Evolutionary conservation across 53 echinoderm and acorn worm species (phyloP), one percentile per base, ranked within the genome.

Genomic region (Astropecten irregularis): DNA sequence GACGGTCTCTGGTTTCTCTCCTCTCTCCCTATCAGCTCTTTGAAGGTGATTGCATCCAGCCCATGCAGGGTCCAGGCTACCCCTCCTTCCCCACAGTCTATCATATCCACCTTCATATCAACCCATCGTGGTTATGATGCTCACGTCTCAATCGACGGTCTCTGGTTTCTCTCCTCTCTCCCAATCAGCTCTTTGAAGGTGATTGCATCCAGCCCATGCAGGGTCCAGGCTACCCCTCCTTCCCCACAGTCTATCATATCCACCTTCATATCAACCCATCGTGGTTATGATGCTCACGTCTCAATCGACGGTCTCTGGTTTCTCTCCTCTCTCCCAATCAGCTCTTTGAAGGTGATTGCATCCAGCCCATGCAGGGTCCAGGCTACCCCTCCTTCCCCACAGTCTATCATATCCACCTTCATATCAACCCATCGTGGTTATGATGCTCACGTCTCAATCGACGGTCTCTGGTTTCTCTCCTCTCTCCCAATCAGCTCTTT

Each of bases 161-260:
- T n/a, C 20, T 54, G 25, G 54, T 46, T 29, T 49, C 27, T 63
- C 62, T 51, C 22, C 4, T 23, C 15, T 46, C 63, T 9, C 53
- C 42, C 16, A n/a, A 35, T 23, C 76, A 89, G 86, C 90, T 94
- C 11, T 19, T 86, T 2, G 69, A 81, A 40, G 92, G 90, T 2
- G 97, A 97, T 48, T 94, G 93, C 34, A 90, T 97, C 37, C 97
- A 97, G 60, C 97, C 97, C 13, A 97, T 97, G 94, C 93, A 93
- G 66, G 94, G 97, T 52, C 88, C 89, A 49, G 94, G 94, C 70
- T 97, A 84, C 77, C 88, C 90, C 25, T 81, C 90, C 26, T 97
- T 79, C 83, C 97, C 97, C 1, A 88, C 87, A 8, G 69, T 94
- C 54, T 97, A 97, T 85, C 85, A 97, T 52, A 57, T 97, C 46